Percentiles rank a stretch among this genome's conserved stretches.
phyloP scores from a whole-genome alignment of 2,888 invertebrate genomes.

The Cataglyphis cursor region DNA sequence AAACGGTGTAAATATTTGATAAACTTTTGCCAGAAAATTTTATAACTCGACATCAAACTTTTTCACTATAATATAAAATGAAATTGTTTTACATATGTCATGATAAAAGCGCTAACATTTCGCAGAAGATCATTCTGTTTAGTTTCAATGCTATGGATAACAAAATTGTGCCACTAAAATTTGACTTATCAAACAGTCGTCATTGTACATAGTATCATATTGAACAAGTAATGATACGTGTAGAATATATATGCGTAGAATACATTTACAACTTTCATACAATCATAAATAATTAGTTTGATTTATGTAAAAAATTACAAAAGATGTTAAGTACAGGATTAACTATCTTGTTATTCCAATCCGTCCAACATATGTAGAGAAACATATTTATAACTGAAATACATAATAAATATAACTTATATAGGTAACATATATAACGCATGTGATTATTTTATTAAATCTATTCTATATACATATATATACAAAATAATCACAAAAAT shows the following conservation, averaged over 20 bases:
- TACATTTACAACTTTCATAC: conserved; percentile 8
- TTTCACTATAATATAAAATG: neutral
- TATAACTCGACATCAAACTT: conserved; percentile 27
- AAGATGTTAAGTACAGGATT: neutral
- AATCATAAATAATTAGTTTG: neutral
- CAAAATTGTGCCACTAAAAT: conserved; percentile 1
- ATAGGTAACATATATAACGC: neutral
- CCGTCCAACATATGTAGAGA: conserved; percentile 2
- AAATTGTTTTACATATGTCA: conserved; percentile 17
- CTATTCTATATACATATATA: neutral
- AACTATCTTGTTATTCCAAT: conserved; percentile 8
- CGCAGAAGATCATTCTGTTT: neutral
- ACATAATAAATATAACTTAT: conserved; percentile 19
- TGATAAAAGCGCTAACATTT: neutral
- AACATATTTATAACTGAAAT: conserved; percentile 17
- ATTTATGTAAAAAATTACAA: conserved; percentile 17
- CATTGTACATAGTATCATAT: conserved; percentile 39
- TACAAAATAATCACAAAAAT: neutral
- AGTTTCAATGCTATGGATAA: neutral
- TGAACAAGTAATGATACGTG: neutral
- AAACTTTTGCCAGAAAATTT: conserved; percentile 53
- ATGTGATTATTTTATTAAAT: neutral
- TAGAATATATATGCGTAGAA: neutral
- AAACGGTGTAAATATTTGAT: conserved; percentile 47
- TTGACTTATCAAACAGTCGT: conserved; percentile 1